Percentiles rank a stretch among this genome's conserved stretches.
Conservation (phyloP, 2,113 vertebrate species). For the Sylvia atricapilla region DNA sequence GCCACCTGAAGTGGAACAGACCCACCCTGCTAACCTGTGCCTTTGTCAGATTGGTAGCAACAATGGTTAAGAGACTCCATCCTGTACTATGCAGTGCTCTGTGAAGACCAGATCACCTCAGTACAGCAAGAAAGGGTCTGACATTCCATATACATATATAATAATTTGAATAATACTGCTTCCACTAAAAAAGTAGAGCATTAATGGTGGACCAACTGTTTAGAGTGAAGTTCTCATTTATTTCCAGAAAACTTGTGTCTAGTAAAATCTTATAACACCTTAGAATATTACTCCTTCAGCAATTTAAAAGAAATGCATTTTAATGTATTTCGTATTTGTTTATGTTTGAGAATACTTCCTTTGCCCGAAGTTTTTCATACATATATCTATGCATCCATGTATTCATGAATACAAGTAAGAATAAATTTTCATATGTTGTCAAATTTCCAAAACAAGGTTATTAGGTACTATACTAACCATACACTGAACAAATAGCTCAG, state of each 20-base stretch:
- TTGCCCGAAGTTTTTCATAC: neutral
- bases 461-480: neutral
- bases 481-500: neutral
- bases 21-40: neutral
- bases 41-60: neutral
- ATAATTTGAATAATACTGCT: neutral
- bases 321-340: neutral
- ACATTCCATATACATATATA: neutral
- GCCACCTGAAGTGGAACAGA: neutral
- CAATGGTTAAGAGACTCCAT: neutral
- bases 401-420: neutral
- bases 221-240: neutral
- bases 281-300: neutral
- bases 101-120: neutral
- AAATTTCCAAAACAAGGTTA: neutral
- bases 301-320: neutral
- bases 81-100: neutral
- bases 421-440: neutral
- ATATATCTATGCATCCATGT: neutral
- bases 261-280: neutral
- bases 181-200: neutral
- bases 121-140: neutral
- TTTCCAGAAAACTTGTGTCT: neutral
- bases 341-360: neutral
- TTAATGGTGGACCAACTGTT: accelerated